These are phyloP conservation scores for Leucophenga montana DNA, from an alignment of 2,888 invertebrate species.

Conservation along the genomic window DNA sequence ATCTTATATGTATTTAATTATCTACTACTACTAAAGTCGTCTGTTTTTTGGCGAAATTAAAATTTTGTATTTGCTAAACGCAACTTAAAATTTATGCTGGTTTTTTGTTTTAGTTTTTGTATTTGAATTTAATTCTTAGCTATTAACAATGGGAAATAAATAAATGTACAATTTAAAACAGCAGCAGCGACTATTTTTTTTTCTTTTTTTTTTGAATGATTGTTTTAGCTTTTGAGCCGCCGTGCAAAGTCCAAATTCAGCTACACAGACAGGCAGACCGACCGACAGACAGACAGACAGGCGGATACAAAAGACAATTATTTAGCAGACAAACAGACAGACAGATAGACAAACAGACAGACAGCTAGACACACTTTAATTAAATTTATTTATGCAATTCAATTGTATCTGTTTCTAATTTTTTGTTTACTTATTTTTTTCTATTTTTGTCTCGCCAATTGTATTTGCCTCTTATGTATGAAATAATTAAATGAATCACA, in stretches of 20 bases:
- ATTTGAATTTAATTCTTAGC: slow-evolving; percentile 21
- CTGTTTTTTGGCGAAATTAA: no score
- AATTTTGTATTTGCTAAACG: slow-evolving; percentile 13
- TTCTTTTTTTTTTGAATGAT: slow-evolving; percentile 18
- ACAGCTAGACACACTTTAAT: slow-evolving; percentile 56
- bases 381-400: slow-evolving; percentile 63
- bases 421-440: slow-evolving; percentile 27
- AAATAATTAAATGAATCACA: no score
- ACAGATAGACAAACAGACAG: slow-evolving; percentile 18
- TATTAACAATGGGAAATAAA: background rate
- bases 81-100: slow-evolving; percentile 34
- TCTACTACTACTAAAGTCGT: no score
- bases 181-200: background rate
- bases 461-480: background rate
- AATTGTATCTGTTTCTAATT: slow-evolving; percentile 20
- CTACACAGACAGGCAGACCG: slow-evolving; percentile 51
- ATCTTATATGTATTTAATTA: no score
- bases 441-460: background rate
- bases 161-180: background rate
- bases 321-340: slow-evolving; percentile 18
- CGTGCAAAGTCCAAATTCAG: slow-evolving; percentile 61
- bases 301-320: slow-evolving; percentile 21
- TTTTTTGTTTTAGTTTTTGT: slow-evolving; percentile 32
- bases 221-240: slow-evolving; percentile 50
- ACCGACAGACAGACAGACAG: slow-evolving; percentile 17